Base-by-base conservation (phyloP, 2,113 vertebrate genomes). In the Meles meles region DNA sequence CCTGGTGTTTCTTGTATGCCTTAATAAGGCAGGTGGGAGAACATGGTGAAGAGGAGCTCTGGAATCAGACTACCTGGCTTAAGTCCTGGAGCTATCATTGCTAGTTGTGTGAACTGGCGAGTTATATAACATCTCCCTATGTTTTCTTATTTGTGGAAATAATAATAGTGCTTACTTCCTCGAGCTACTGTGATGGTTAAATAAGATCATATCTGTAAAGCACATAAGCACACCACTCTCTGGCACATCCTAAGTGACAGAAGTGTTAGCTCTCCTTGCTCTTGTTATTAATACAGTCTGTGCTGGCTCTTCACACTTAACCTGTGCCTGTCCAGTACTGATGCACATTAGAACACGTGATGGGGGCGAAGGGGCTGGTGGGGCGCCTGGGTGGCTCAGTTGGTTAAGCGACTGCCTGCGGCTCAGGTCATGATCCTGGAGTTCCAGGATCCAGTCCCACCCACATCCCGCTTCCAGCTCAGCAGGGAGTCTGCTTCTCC, bases 91-190 rank as follows among this genome's bases (percentile, higher is more conserved):
- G 59, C 67, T 63, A 0, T 71, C 52, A 12, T 81, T 29, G 44
- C 20, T 88, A 42, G 8, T 25, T 65, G 15, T 82, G 65, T 52
- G 77, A 74, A 87, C 18, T 52, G 37, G 5, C 88, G 49, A 25
- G n/a, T 94, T 79, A 59, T 57, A 21, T 72, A 52, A n/a, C 7
- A 71, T 9, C 31, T 96, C 47, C 23, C 21, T 31, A 29, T 23
- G 6, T 89, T 76, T 84, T 49, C 9, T 97, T 96, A 49, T 89
- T 94, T 97, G 31, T 96, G 61, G 47, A 61, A 29, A 69, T 82
- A 76, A 25, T 63, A 61, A 44, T 20, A 55, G 11, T 72, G 7
- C 34, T 90, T 82, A 72, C 65, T 81, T 89, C 47, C 10, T 25
- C 11, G 39, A 84, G 37, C n/a, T 81, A 14, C 63, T 86, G 9